Evolutionary conservation across 2,888 invertebrate species (phyloP), one percentile per base, ranked within the genome.

Genomic region (Ormyrus pomaceus): DNA sequence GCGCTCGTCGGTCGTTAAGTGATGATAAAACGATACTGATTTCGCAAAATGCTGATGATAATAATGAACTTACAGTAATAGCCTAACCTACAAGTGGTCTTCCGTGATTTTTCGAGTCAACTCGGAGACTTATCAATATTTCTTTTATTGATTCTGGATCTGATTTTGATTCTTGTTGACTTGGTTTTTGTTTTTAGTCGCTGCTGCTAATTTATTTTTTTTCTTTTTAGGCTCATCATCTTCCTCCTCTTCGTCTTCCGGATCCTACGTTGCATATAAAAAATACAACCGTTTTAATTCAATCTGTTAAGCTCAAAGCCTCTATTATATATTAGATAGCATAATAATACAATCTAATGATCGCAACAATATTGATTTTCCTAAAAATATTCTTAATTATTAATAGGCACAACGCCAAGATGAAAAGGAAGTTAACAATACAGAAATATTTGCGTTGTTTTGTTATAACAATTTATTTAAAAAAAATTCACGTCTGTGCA

Each of bases 201-300:
- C 92, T 85, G 94, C 93, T 79, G 94, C 93, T 91, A 95, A 91
- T 92, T 95, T 95, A 91, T 94, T 93, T 88, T 95, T 95, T 91
- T 96, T 96, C 91, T 94, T 94, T 91, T 96, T 95, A 86, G 95
- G 95, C 91, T 95, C 95, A 59, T 95, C 95, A 45, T 95, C 95
- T 82, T 95, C 95, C 45, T 95, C 95, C 76, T 94, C 95, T 82
- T 95, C 95, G 80, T 94, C 94, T 91, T 94, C 93, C 80, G 93
- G 92, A 86, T 93, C 93, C 93, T 93, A 89, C 77, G 90, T 91
- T 84, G 87, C 86, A 87, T 87, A 85, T 76, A 85, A 85, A 85
- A 85, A 86, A 84, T 50, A 62, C n/a, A 74, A 71, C 65, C 8
- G 53, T 75, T 80, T 74, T 61, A 77, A 62, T 77, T 80, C 45